Evolutionary conservation across 2,888 invertebrate genomes (phyloP).

Genomic region (Actias luna): DNA sequence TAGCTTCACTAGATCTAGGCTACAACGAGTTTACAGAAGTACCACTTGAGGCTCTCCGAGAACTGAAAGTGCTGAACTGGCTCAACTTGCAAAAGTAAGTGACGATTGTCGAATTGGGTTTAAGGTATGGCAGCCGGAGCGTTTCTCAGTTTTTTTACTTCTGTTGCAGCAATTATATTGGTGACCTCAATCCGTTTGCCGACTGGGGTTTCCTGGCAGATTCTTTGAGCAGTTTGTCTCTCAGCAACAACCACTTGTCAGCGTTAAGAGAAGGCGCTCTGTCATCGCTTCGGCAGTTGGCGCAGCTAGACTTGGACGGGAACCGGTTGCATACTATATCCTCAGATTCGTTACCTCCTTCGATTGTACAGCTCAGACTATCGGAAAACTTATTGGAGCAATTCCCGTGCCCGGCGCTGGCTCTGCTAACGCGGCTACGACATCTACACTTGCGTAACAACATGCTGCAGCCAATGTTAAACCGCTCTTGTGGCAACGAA

Average conservation of each 20-base stretch:
- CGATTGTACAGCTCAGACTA: constrained; percentile 83
- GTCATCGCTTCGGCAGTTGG: constrained; percentile 82
- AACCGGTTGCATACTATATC: constrained; percentile 84
- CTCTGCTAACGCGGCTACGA: constrained; percentile 80
- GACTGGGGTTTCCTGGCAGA: constrained; percentile 89
- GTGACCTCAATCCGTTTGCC: constrained; percentile 40
- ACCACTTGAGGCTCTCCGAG: constrained; percentile 84
- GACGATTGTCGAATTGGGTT: background rate
- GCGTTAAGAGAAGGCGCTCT: constrained; percentile 72
- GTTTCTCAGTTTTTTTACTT: background rate
- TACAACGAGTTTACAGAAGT: constrained; percentile 87
- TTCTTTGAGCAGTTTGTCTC: constrained; percentile 86
- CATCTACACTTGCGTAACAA: constrained; percentile 83
- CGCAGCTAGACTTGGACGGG: constrained; percentile 84
- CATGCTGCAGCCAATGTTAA: constrained; percentile 39
- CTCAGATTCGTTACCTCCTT: constrained; percentile 81
- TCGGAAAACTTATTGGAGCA: constrained; percentile 84
- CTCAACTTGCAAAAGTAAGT: constrained; percentile 88
- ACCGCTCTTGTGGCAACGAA: constrained; percentile 50
- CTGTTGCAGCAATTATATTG: constrained; percentile 86
- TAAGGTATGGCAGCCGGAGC: background rate
- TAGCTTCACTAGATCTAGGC: constrained; percentile 89
- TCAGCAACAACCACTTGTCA: constrained; percentile 88
- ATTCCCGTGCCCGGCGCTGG: constrained; percentile 81
- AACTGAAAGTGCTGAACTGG: constrained; percentile 86